A percentile compares a stretch with the other conserved stretches of the same genome.
Evolutionary conservation across 92 coral and sea anemone genomes (phyloP).

Genomic region (Galaxea fascicularis): DNA sequence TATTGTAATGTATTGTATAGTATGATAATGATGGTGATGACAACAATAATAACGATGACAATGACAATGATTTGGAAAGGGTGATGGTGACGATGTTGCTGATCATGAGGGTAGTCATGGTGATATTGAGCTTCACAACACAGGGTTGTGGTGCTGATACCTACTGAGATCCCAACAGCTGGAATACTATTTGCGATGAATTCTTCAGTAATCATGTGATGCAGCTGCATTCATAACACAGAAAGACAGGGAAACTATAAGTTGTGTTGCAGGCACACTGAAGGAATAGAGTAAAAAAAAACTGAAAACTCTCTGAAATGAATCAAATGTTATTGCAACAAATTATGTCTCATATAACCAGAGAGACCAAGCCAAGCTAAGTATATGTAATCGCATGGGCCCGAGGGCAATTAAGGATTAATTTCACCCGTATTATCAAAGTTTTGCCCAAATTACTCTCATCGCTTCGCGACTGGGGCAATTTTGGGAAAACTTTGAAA

Average conservation of each 20-base stretch:
- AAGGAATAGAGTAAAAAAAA: too few species aligned
- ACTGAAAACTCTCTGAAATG: too few species aligned
- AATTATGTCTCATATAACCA: too few species aligned
- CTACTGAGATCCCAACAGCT: conserved; percentile 80
- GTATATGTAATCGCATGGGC: too few species aligned
- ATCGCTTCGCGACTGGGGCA: too few species aligned
- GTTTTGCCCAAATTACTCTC: too few species aligned
- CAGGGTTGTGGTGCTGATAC: conserved; percentile 4
- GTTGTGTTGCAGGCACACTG: neutral
- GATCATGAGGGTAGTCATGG: neutral
- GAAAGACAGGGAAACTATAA: neutral
- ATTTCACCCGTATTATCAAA: too few species aligned
- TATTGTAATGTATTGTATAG: too few species aligned
- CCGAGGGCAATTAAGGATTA: too few species aligned
- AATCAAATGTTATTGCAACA: too few species aligned
- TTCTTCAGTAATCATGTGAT: conserved; percentile 59
- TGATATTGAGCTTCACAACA: neutral
- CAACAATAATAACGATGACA: neutral
- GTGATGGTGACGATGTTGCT: neutral
- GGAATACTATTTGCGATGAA: conserved; percentile 74
- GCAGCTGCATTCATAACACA: conserved; percentile 48
- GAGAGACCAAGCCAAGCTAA: too few species aligned
- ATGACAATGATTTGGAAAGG: neutral
- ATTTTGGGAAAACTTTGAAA: too few species aligned
- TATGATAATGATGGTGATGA: neutral